Conservation (phyloP, 2,113 vertebrate genomes). For the Chlorodrepanis virens region DNA sequence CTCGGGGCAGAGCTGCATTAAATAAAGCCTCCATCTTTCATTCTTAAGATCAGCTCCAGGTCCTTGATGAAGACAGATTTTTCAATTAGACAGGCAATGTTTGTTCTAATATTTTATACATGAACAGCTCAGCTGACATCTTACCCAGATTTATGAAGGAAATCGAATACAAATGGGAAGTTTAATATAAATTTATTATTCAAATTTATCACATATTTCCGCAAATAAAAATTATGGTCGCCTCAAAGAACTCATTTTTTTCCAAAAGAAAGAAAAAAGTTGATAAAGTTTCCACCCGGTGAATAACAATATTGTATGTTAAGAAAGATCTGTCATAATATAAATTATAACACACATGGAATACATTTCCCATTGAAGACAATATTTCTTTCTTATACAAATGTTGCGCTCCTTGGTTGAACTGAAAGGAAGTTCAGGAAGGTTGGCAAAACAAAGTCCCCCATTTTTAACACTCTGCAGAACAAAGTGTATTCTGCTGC, state of each 20-base stretch:
- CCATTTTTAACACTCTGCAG: conserved; percentile 74
- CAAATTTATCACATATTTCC: conserved; percentile 68
- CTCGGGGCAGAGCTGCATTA: conserved; percentile 8
- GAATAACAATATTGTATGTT: conserved; percentile 74
- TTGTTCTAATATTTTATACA: conserved; percentile 70
- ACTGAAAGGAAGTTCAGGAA: conserved; percentile 77
- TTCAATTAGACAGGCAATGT: conserved; percentile 72
- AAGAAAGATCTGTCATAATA: conserved; percentile 74
- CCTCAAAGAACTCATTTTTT: conserved; percentile 41
- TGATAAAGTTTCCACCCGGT: conserved; percentile 53
- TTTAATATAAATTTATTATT: conserved; percentile 74
- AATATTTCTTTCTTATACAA: conserved; percentile 84
- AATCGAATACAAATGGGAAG: conserved; percentile 68
- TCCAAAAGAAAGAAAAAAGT: conserved; percentile 25
- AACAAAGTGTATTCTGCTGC: conserved; percentile 71
- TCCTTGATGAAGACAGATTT: conserved; percentile 66
- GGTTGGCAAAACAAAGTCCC: conserved; percentile 78
- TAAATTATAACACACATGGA: conserved; percentile 84
- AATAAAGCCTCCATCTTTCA: conserved; percentile 55
- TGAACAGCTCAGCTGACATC: conserved; percentile 41
- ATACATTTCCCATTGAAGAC: conserved; percentile 79
- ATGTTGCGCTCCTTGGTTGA: conserved; percentile 73
- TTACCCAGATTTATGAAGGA: conserved; percentile 68
- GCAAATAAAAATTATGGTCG: conserved; percentile 64
- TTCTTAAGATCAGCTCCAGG: conserved; percentile 29